Conservation (phyloP, 92 coral and sea anemone species). For the Paragorgia papillata region DNA sequence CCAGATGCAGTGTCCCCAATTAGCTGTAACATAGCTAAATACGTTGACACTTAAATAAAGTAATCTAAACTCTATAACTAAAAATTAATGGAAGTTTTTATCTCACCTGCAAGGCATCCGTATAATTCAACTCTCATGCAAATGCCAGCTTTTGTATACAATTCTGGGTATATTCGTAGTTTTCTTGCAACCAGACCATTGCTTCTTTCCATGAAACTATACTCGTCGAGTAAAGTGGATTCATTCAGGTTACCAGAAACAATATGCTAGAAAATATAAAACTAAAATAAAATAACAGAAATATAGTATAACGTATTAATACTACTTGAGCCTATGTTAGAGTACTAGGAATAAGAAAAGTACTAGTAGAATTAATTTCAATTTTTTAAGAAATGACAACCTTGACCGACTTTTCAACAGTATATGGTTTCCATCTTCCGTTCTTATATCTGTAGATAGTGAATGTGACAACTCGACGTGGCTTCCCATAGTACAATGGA, state of each 20-base stretch:
- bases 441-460: background rate
- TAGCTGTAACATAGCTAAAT: too few relatives aligned
- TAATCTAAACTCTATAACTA: too few relatives aligned
- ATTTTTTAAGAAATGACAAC: background rate
- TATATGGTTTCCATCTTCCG: conserved; percentile 2
- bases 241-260: conserved; percentile 12
- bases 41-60: too few relatives aligned
- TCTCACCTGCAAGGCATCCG: conserved; percentile 65
- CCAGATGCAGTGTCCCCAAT: too few relatives aligned
- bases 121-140: conserved; percentile 59
- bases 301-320: too few relatives aligned
- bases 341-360: too few relatives aligned
- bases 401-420: conserved; percentile 2
- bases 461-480: conserved; percentile 20
- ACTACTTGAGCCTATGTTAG: too few relatives aligned
- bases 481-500: conserved; percentile 6
- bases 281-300: too few relatives aligned
- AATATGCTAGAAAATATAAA: background rate
- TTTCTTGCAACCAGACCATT: background rate
- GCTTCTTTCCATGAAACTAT: background rate
- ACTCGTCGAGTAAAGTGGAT: background rate
- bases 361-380: too few relatives aligned
- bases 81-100: too few relatives aligned
- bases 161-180: conserved; percentile 11
- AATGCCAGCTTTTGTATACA: conserved; percentile 5